Conservation (phyloP, 2,888 invertebrate genomes). For the Brachyptera risi region DNA sequence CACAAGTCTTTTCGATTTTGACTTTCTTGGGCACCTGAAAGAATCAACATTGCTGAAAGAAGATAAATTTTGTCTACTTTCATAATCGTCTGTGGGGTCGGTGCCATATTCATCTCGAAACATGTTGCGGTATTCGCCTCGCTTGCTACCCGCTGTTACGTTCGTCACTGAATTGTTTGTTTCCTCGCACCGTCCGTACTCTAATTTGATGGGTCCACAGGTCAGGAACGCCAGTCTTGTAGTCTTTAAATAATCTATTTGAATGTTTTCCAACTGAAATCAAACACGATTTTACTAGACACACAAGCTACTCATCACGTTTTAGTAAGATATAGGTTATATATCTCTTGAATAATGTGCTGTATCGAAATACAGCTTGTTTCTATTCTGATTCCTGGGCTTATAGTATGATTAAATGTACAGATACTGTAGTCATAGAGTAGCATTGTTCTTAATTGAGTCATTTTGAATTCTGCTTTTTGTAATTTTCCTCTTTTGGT, state of each 20-base stretch:
- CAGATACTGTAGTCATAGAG: too few species aligned
- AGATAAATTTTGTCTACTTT: conserved; percentile 32
- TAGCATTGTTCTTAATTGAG: too few species aligned
- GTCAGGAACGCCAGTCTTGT: conserved; percentile 41
- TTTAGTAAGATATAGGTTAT: too few species aligned
- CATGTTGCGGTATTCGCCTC: conserved; percentile 40
- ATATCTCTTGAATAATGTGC: too few species aligned
- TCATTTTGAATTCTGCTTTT: too few species aligned
- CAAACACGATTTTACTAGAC: conserved; percentile 35
- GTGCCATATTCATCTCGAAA: conserved; percentile 29
- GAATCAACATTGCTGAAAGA: conserved; percentile 24
- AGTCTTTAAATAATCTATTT: background rate
- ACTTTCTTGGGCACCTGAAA: conserved; percentile 20
- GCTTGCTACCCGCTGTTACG: conserved; percentile 40
- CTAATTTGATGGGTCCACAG: conserved; percentile 39
- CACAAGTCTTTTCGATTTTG: conserved; percentile 3
- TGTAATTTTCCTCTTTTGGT: too few species aligned
- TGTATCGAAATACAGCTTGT: too few species aligned
- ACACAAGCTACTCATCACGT: too few species aligned
- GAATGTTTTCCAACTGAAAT: background rate
- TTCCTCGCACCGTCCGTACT: conserved; percentile 36
- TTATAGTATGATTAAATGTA: too few species aligned
- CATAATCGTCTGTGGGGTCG: conserved; percentile 34
- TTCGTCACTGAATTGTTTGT: conserved; percentile 37
- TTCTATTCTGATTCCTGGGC: too few species aligned